Base-by-base conservation (phyloP, 1,140 invertebrate genomes). In the Copidosoma floridanum region DNA sequence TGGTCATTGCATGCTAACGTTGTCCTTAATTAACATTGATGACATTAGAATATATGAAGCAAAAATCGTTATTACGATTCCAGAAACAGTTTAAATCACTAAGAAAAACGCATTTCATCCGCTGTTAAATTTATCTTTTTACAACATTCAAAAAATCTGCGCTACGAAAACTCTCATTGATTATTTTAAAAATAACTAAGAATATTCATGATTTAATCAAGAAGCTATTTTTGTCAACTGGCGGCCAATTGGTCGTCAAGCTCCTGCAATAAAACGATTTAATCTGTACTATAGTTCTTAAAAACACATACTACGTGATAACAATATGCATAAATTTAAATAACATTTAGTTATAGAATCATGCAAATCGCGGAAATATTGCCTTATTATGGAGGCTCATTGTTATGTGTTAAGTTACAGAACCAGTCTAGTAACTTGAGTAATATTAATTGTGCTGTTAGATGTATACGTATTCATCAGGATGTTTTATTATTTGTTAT, bases 11-110 rank as follows among this genome's bases (percentile, higher is more conserved):
- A 55, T 55, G 50, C 50, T 37, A 32, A 38, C 50, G 14, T 52
- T 52, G 18, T 52, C 50, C 14, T 18, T 52, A 54, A 52, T 52
- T 3, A 23, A 52, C 12, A 52, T 52, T 26, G 14, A 18, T n/a
- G 38, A 52, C 14, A 35, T 52, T 14, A 52, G 20, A 38, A 37
- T 6, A 3, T 38, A 14, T 6, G 27, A 35, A 21, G 8, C 20
- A n/a, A 8, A 52, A n/a, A 14, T 52, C 11, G 29, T 37, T 21
- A 52, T 52, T 5, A 6, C 1, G 2, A 38, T 52, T 12, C 50
- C 50, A 20, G 50, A 35, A 23, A 12, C 1, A 8, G 41, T 53
- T n/a, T 40, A 53, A 53, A 53, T 21, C 0, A 24, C 51, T 18
- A 41, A 40, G 14, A 40, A 5, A n/a, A 18, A 18, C 26, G n/a